Evolutionary conservation across 2,888 invertebrate species (phyloP), one percentile per base, ranked within the genome.

Genomic region (Heliconius erato): DNA sequence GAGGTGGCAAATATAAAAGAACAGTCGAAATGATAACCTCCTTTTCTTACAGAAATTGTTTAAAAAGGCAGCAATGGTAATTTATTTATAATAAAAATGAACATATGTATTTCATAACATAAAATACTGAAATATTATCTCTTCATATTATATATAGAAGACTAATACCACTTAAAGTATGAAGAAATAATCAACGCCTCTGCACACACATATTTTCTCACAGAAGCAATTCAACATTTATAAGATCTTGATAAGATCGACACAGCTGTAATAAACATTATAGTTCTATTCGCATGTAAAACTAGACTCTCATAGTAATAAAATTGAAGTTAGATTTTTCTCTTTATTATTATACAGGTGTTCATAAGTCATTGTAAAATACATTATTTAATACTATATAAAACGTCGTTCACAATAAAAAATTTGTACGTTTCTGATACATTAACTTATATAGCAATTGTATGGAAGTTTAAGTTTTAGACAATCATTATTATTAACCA

Each of bases 151-250:
- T 63, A n/a, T 14, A 63, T 26, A 63, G 5, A 19, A n/a, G n/a
- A n/a, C 76, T n/a, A 19, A 35, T 23, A 59, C 3, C 32, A 35
- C 14, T 32, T 12, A 32, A 59, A 76, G 35, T 63, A 76, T 76
- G 76, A 63, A 76, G 76, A 63, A 76, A 76, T 76, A 76, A 76
- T 76, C 76, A 76, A 76, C 76, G 76, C 76, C 76, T 63, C 76
- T 76, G 76, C 63, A 40, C n/a, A 9, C 35, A 76, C 59, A 74
- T 76, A 76, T 71, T 81, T 81, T 81, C 81, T 71, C 81, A 81
- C 81, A 78, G 71, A 78, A 49, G 71, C 71, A 63, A 81, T 76
- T 63, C 78, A 44, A 78, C 78, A 68, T 68, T 68, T 78, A 78
- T 78, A 78, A 78, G 65, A 78, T 68, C 49, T 28, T 78, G 78